Evolutionary conservation across 2,888 invertebrate genomes (phyloP), one percentile per base, ranked within the genome.

Genomic region (Chymomyza caudatula): DNA sequence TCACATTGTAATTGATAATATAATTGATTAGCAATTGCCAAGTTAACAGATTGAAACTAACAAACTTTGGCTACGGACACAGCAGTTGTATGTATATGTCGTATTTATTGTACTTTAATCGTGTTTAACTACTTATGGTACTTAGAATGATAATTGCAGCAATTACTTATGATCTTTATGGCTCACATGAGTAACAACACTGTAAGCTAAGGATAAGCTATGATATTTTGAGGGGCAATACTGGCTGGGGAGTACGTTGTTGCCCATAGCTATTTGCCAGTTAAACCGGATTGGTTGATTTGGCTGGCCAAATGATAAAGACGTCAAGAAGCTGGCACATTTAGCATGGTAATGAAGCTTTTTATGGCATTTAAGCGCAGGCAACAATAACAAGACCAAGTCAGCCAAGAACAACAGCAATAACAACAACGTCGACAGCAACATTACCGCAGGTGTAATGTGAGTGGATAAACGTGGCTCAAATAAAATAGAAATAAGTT

Each of bases 401-500:
- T n/a, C n/a, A 5, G 44, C n/a, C 19, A 25, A 52, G 23, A 52
- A 25, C 53, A 20, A 51, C 17, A 20, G 8, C 51, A 20, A 51
- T 20, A 2, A 49, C 51, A 20, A 49, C 20, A 44, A 17, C 44
- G 44, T 1, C 1, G 51, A 47, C 47, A 47, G 13, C 13, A 25
- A 53, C 53, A 53, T 25, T 37, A 51, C 53, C 25, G 53, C 53
- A 53, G 25, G 23, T 53, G 53, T n/a, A 25, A 53, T 25, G 25
- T 53, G 23, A 53, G 53, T 25, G 23, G 53, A 53, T 25, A 23
- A 25, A 25, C 53, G 23, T 25, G 25, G 53, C 53, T 23, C 53
- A 53, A 53, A 53, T 53, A 51, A 51, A 51, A 51, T 51, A 19
- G 51, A 51, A 51, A 51, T 51, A 51, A 51, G 51, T 51, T 19